These are phyloP conservation scores for Tanytarsus gracilentus DNA, from an alignment of 2,888 invertebrate species.

Conservation along the genomic window DNA sequence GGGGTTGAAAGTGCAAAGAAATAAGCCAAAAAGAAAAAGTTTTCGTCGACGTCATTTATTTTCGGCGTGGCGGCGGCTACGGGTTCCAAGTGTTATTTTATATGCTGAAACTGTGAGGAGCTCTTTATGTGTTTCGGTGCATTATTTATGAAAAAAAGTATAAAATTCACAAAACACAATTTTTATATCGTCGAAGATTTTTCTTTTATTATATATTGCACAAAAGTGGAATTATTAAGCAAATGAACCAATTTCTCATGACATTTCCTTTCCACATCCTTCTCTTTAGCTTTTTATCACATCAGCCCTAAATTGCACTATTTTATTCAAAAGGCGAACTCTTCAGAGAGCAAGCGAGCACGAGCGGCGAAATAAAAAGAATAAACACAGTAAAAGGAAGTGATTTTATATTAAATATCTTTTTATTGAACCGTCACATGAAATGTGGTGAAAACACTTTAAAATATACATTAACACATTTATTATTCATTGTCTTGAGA, in stretches of 20 bases:
- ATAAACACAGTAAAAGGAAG: neutral
- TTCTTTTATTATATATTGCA: neutral
- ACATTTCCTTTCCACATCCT: neutral
- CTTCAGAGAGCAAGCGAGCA: neutral
- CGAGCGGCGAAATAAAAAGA: neutral
- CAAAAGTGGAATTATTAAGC: slow-evolving; percentile 2
- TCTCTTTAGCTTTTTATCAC: neutral
- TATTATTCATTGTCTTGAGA: slow-evolving; percentile 28
- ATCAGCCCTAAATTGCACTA: too few relatives aligned
- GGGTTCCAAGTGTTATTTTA: slow-evolving; percentile 12
- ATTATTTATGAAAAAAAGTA: slow-evolving; percentile 10
- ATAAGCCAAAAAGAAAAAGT: slow-evolving; percentile 6
- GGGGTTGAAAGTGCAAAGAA: neutral
- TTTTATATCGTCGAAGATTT: neutral
- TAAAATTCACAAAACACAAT: slow-evolving; percentile 5
- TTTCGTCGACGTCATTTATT: slow-evolving; percentile 12
- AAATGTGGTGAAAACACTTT: slow-evolving; percentile 26
- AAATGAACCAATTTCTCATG: slow-evolving; percentile 6
- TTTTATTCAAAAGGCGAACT: too few relatives aligned
- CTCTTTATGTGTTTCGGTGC: slow-evolving; percentile 5
- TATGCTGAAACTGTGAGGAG: slow-evolving; percentile 1
- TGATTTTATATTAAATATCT: slow-evolving; percentile 8
- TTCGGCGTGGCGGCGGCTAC: slow-evolving; percentile 1
- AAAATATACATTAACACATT: slow-evolving; percentile 26
- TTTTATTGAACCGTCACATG: slow-evolving; percentile 14